Conservation (phyloP, 35 echinoderm and acorn worm genomes). For the Heliocidaris tuberculata region DNA sequence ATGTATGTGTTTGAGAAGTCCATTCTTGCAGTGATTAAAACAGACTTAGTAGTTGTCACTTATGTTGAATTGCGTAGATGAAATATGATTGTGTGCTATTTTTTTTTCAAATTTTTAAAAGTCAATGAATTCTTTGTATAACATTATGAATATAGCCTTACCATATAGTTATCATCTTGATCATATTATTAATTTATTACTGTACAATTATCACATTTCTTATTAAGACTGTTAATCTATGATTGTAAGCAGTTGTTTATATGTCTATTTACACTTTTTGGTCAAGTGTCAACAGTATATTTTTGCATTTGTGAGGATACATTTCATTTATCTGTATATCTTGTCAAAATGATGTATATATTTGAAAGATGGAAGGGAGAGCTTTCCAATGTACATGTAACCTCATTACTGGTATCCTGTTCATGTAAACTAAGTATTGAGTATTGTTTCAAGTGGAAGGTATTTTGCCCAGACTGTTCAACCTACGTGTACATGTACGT, state of each 20-base stretch:
- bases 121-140: not conserved
- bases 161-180: not conserved
- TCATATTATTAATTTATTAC: not conserved
- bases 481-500: too few species aligned
- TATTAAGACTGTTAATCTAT: not conserved
- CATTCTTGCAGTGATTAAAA: not conserved
- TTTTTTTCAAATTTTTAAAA: not conserved
- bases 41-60: not conserved
- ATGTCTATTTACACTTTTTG: too few species aligned
- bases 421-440: not conserved
- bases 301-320: not conserved
- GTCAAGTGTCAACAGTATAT: not conserved
- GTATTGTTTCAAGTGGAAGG: not conserved
- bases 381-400: not conserved
- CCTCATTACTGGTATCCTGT: not conserved
- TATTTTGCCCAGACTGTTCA: too few species aligned
- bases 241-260: too few species aligned
- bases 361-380: not conserved
- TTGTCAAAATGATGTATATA: not conserved
- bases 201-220: not conserved
- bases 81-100: slow-evolving; percentile 8
- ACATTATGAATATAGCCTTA: not conserved
- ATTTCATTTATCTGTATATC: not conserved
- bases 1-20: not conserved
- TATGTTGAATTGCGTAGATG: not conserved